Percentiles rank a stretch among this genome's conserved stretches.
phyloP scores from a whole-genome alignment of 2,888 invertebrate genomes.

The Cataglyphis cursor region DNA sequence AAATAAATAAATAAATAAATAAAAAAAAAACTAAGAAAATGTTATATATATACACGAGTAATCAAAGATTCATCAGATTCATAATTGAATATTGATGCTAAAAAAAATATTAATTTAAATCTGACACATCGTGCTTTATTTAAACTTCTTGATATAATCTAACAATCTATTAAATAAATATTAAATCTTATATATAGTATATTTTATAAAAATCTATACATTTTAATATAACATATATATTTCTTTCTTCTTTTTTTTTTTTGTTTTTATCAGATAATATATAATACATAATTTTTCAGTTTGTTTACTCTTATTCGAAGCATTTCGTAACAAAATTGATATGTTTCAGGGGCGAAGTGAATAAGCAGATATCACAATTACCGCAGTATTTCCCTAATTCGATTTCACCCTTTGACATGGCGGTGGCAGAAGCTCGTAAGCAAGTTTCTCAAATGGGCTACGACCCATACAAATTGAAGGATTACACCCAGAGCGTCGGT shows the following conservation, averaged over 20 bases:
- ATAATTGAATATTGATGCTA: background rate
- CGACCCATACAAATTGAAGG: slow-evolving; percentile 92
- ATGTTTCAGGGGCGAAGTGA: slow-evolving; percentile 89
- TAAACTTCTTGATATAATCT: background rate
- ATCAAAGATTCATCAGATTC: background rate
- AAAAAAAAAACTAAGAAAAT: background rate
- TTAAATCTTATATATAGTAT: slow-evolving; percentile 2
- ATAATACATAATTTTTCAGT: background rate
- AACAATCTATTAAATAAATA: background rate
- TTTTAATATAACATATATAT: background rate
- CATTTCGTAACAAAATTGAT: background rate
- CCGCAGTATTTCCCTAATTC: slow-evolving; percentile 94
- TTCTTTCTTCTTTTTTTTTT: background rate
- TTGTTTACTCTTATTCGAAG: background rate
- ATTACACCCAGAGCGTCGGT: slow-evolving; percentile 91
- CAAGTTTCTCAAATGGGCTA: slow-evolving; percentile 90
- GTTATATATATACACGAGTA: background rate
- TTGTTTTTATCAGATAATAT: background rate
- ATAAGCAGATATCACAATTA: slow-evolving; percentile 91
- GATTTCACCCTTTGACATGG: slow-evolving; percentile 94
- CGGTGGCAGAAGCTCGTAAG: slow-evolving; percentile 92
- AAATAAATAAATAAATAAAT: background rate
- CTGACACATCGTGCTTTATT: background rate
- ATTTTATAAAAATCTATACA: background rate
- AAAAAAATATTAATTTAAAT: slow-evolving; percentile 8